phyloP scores from a whole-genome alignment of 2,888 invertebrate species.

The Dynastes hyllus region DNA sequence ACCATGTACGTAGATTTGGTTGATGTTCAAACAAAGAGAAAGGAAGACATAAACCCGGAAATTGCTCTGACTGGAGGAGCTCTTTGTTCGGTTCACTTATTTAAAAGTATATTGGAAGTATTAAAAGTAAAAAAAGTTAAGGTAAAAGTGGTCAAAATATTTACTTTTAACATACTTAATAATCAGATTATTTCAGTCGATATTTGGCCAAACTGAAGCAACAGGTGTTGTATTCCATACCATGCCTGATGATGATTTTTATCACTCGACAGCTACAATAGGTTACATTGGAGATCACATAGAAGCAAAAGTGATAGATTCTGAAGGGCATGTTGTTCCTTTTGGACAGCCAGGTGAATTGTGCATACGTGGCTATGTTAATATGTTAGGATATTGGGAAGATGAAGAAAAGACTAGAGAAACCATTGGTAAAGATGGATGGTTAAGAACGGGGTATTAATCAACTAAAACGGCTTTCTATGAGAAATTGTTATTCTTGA shows the following conservation, averaged over 20 bases:
- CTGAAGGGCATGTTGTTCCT: constrained; percentile 78
- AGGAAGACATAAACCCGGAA: constrained; percentile 71
- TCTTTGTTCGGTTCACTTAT: constrained; percentile 78
- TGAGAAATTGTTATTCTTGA: constrained; percentile 14
- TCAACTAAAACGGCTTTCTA: neutral
- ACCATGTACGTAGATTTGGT: constrained; percentile 90
- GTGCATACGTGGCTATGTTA: constrained; percentile 81
- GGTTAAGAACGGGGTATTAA: constrained; percentile 86
- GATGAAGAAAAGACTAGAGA: constrained; percentile 84
- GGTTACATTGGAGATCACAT: constrained; percentile 75
- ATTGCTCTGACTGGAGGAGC: constrained; percentile 83
- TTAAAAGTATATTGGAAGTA: constrained; percentile 71
- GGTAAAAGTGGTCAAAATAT: constrained; percentile 65
- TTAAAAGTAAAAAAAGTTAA: constrained; percentile 72
- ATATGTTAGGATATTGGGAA: constrained; percentile 89
- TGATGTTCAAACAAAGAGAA: constrained; percentile 71
- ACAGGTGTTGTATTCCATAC: constrained; percentile 75
- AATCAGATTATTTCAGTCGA: constrained; percentile 69
- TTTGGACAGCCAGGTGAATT: constrained; percentile 84
- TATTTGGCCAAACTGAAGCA: constrained; percentile 77
- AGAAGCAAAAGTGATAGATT: constrained; percentile 80
- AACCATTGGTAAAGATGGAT: constrained; percentile 79
- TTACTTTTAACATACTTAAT: too few relatives aligned
- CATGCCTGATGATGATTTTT: constrained; percentile 69
- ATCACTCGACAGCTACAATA: constrained; percentile 72